Conservation (phyloP, 2,888 invertebrate species). For the Zele albiditarsus region DNA sequence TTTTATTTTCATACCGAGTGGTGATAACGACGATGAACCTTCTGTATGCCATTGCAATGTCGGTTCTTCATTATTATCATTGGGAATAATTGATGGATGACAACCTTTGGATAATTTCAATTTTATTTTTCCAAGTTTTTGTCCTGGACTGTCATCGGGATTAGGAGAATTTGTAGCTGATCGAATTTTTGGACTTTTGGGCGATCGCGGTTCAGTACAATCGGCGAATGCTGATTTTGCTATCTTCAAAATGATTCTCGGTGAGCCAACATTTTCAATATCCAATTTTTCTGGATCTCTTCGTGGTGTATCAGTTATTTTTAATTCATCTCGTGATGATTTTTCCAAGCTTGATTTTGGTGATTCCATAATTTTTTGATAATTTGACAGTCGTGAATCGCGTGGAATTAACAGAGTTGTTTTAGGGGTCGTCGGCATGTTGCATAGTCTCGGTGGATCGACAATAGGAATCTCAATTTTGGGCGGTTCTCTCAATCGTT, state of each 20-base stretch:
- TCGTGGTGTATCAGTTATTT: slow-evolving; percentile 60
- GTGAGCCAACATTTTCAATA: slow-evolving; percentile 68
- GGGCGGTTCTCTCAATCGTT: slow-evolving; percentile 66
- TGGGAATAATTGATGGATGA: slow-evolving; percentile 70
- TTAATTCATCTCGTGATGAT: slow-evolving; percentile 51
- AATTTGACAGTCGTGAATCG: slow-evolving; percentile 57
- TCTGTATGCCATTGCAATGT: slow-evolving; percentile 66
- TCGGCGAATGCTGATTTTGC: slow-evolving; percentile 70
- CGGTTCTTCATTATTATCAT: slow-evolving; percentile 63
- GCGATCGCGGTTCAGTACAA: slow-evolving; percentile 68
- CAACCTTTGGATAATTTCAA: slow-evolving; percentile 75
- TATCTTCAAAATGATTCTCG: slow-evolving; percentile 69
- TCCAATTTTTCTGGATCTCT: slow-evolving; percentile 65
- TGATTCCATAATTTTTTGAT: slow-evolving; percentile 61
- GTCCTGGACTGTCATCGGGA: slow-evolving; percentile 70
- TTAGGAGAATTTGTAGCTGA: slow-evolving; percentile 70
- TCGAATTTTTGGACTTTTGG: slow-evolving; percentile 69
- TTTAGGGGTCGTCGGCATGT: slow-evolving; percentile 59
- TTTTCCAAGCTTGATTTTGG: slow-evolving; percentile 54
- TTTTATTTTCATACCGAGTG: slow-evolving; percentile 67
- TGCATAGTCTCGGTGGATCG: slow-evolving; percentile 56
- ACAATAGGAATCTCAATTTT: slow-evolving; percentile 66
- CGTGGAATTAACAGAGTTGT: slow-evolving; percentile 64
- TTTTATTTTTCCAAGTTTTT: slow-evolving; percentile 75
- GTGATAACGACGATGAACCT: slow-evolving; percentile 61